Evolutionary conservation across 2,113 vertebrate species (phyloP).

Genomic region (Emydura subglobosa): DNA sequence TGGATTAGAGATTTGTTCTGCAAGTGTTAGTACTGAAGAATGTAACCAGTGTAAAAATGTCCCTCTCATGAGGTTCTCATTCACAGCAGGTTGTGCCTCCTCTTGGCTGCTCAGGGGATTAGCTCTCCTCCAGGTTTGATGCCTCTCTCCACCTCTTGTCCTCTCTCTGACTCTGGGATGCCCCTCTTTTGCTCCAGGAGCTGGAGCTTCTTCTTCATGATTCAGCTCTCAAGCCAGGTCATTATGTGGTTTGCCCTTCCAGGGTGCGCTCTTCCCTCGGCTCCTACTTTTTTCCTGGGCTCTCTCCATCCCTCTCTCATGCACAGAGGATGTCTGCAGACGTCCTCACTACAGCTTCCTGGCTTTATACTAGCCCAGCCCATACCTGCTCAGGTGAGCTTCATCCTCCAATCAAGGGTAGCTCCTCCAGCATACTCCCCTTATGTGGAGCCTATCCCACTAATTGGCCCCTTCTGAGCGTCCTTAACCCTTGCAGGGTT

Average conservation of each 20-base stretch:
- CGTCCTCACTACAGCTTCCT: not conserved
- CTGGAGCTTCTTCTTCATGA: not conserved
- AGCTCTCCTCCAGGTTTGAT: not conserved
- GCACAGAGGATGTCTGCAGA: not conserved
- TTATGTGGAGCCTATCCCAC: not conserved
- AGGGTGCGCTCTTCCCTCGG: not conserved
- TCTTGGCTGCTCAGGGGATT: not conserved
- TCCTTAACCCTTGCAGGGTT: not conserved
- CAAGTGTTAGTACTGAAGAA: not conserved
- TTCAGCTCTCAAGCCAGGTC: not conserved
- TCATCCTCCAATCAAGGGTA: not conserved
- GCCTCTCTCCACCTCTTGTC: not conserved
- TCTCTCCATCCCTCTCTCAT: not conserved
- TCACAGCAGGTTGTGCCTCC: not conserved
- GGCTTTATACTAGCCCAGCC: not conserved
- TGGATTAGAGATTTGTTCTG: not conserved
- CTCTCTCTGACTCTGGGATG: not conserved
- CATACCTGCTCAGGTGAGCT: not conserved
- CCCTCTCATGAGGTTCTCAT: not conserved
- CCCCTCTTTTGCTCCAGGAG: not conserved
- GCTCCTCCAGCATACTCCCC: not conserved
- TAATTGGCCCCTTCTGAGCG: not conserved
- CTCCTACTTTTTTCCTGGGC: not conserved
- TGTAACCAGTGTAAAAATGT: not conserved
- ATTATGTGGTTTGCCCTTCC: not conserved